Conservation (phyloP, 1,140 invertebrate genomes). For the Drosophila setifemur region DNA sequence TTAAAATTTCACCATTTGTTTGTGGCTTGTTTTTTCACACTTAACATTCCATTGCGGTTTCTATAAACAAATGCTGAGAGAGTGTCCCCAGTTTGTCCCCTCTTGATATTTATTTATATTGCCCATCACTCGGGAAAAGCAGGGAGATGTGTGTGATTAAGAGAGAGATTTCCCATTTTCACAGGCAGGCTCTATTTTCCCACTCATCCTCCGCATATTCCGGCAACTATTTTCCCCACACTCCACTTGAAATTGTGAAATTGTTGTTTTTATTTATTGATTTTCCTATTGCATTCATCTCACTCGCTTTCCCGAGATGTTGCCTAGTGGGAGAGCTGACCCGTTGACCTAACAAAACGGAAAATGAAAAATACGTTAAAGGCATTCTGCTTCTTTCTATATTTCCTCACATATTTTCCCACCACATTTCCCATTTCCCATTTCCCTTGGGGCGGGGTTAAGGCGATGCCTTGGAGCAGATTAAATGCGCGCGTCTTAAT, state of each 20-base stretch:
- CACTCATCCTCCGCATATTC: background rate
- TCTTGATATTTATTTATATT: slow-evolving; percentile 1
- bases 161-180: background rate
- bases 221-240: background rate
- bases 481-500: slow-evolving; percentile 66
- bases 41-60: background rate
- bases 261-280: slow-evolving; percentile 23
- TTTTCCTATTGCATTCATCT: slow-evolving; percentile 28
- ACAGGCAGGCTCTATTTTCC: background rate
- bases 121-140: background rate
- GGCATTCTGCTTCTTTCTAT: slow-evolving; percentile 15
- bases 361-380: slow-evolving; percentile 17
- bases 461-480: slow-evolving; percentile 58
- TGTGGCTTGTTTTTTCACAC: background rate
- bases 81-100: too few relatives aligned
- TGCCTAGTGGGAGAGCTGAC: too few relatives aligned
- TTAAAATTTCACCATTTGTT: too few relatives aligned
- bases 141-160: too few relatives aligned
- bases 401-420: slow-evolving; percentile 3
- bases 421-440: slow-evolving; percentile 1
- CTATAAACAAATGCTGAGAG: slow-evolving; percentile 1
- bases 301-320: slow-evolving; percentile 3
- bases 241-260: slow-evolving; percentile 7
- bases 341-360: slow-evolving; percentile 13
- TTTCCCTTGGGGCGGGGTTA: slow-evolving; percentile 28